Percentiles rank a stretch among this genome's conserved stretches.
phyloP scores from a whole-genome alignment of 2,888 invertebrate genomes.

The Drosophila atroscutellata region DNA sequence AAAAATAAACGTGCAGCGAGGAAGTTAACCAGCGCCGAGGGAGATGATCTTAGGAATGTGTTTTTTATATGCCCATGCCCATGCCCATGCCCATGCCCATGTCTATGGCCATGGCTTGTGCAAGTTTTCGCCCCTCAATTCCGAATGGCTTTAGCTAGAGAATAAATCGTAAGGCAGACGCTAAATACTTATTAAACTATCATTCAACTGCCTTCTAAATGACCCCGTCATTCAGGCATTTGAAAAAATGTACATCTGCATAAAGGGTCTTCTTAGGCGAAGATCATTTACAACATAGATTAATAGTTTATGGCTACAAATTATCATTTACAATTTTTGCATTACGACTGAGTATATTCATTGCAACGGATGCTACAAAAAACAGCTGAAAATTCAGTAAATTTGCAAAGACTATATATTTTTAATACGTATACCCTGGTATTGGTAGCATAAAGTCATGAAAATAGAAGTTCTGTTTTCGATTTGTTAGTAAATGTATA shows the following conservation, averaged over 20 bases:
- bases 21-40: conserved; percentile 32
- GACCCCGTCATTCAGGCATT: neutral
- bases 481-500: neutral
- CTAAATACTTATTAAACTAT: conserved; percentile 31
- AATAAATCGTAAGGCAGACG: conserved; percentile 1
- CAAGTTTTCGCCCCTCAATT: conserved; percentile 21
- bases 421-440: neutral
- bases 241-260: neutral
- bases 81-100: neutral
- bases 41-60: conserved; percentile 49
- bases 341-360: neutral
- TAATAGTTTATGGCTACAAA: neutral
- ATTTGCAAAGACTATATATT: neutral
- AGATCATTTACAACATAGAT: neutral
- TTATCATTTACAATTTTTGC: neutral
- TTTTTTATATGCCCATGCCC: conserved; percentile 14
- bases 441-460: neutral
- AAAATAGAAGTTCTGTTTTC: neutral
- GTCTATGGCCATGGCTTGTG: neutral
- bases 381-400: neutral
- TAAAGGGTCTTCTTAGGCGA: neutral
- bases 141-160: conserved; percentile 7
- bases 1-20: conserved; percentile 43
- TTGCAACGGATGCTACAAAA: conserved; percentile 11
- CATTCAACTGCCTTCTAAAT: conserved; percentile 6